Conservation (phyloP, 2,113 vertebrate genomes). For the Amblyornis subalaris region DNA sequence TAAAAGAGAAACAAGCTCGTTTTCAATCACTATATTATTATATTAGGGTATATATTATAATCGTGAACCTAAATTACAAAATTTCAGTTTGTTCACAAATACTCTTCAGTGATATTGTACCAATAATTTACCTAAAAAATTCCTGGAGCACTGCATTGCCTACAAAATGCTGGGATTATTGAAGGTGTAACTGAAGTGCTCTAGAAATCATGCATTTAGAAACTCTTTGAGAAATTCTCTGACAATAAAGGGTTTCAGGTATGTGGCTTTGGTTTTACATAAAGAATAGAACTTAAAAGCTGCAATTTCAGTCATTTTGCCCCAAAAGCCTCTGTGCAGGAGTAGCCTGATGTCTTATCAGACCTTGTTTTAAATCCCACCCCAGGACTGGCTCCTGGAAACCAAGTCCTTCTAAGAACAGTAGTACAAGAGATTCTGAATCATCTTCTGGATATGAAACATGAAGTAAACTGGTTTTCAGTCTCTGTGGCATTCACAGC, state of each 20-base stretch:
- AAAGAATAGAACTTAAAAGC: background rate
- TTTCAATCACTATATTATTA: background rate
- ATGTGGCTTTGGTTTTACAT: background rate
- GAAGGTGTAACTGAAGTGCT: background rate
- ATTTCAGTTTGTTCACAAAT: background rate
- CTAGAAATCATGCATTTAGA: background rate
- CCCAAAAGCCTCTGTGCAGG: background rate
- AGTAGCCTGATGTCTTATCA: background rate
- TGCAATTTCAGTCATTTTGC: background rate
- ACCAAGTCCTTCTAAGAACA: background rate
- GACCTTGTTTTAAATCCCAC: background rate
- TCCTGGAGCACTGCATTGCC: background rate
- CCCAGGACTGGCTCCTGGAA: background rate
- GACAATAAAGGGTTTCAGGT: background rate
- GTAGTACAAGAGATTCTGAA: background rate
- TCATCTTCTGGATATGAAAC: background rate
- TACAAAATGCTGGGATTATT: background rate
- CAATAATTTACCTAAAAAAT: background rate
- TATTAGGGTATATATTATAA: too few relatives aligned
- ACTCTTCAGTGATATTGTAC: background rate
- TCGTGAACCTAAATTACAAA: fast-evolving
- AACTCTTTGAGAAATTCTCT: background rate
- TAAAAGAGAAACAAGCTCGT: background rate
- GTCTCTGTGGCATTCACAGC: background rate
- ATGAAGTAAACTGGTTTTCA: background rate